Evolutionary conservation across 2,888 invertebrate genomes (phyloP), one percentile per base, ranked within the genome.

Genomic region (Drosophila nigritarsus): DNA sequence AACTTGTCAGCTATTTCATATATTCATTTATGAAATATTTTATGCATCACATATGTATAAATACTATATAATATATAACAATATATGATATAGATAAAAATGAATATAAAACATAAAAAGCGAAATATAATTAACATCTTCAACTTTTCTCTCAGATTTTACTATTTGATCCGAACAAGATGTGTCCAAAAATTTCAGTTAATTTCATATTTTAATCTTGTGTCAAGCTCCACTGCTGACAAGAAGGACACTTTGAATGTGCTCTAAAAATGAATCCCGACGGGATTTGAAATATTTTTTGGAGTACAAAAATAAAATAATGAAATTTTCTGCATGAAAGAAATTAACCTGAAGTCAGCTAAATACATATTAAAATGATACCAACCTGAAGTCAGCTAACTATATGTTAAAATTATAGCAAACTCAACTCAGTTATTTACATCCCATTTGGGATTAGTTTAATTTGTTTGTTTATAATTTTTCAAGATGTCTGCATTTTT

Each of bases 301-400:
- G 7, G 2, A 13, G 7, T 2, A 7, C 3, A 13, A 36, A 36
- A 36, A 20, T 6, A 3, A 42, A 42, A 7, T 13, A 13, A 1
- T 20, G 6, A 3, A 0, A 1, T 3, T 20, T 20, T 3, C 13
- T 20, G n/a, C n/a, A 6, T 9, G 0, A 3, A 0, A 9, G 9
- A 38, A 38, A 9, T 40, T n/a, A 1, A 9, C 1, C 9, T n/a
- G 1, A 0, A 40, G 1, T 40, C 40, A 42, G 4, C 20, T 20
- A 5, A 40, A 1, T 40, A 18, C 1, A 40, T 40, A 2, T 40
- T n/a, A 3, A 40, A 40, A 40, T 40, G 0, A 9, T 40, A 0
- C 0, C n/a, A 40, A n/a, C 3, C 11, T 20, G 1, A 0, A 40
- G 2, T 40, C 20, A 42, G 5, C 20, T 42, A 11, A 40, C 9